phyloP scores from a whole-genome alignment of 2,888 invertebrate genomes.

The Hoplodrina blanda region DNA sequence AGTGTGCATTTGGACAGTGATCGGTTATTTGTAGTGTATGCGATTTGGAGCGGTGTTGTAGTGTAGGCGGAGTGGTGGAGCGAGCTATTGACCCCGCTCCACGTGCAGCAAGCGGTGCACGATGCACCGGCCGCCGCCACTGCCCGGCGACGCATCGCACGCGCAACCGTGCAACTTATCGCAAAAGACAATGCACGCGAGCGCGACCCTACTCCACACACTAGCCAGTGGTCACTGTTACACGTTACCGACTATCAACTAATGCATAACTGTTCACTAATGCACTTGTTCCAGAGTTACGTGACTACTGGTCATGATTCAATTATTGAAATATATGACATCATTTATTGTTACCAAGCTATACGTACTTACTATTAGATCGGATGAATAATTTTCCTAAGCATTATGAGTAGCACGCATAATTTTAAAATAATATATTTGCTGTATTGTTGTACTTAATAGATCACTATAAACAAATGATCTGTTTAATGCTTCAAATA shows the following conservation, averaged over 20 bases:
- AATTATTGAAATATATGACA: slow-evolving; percentile 56
- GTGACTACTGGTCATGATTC: slow-evolving; percentile 46
- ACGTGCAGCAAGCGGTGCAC: slow-evolving; percentile 74
- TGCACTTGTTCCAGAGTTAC: slow-evolving; percentile 32
- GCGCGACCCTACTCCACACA: slow-evolving; percentile 8
- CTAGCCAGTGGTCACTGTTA: slow-evolving; percentile 25
- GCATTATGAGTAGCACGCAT: slow-evolving; percentile 19
- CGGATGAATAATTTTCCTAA: slow-evolving; percentile 41
- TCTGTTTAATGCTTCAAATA: slow-evolving; percentile 14
- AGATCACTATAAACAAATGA: slow-evolving; percentile 33
- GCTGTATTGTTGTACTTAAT: slow-evolving; percentile 12
- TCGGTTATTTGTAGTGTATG: slow-evolving; percentile 60
- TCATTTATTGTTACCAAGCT: slow-evolving; percentile 53
- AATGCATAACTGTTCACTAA: slow-evolving; percentile 38
- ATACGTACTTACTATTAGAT: slow-evolving; percentile 12
- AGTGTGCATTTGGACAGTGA: slow-evolving; percentile 66
- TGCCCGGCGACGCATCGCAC: slow-evolving; percentile 39
- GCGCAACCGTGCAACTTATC: slow-evolving; percentile 59
- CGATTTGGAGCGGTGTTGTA: slow-evolving; percentile 58
- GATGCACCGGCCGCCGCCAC: slow-evolving; percentile 60
- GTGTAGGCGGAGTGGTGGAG: slow-evolving; percentile 70
- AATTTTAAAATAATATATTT: slow-evolving; percentile 10
- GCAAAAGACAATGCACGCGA: slow-evolving; percentile 35
- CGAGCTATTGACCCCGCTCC: slow-evolving; percentile 84
- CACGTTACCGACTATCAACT: slow-evolving; percentile 9